A percentile compares a stretch with the other conserved stretches of the same genome.
These are phyloP conservation scores for Bombus pyrosoma DNA, from an alignment of 1,140 invertebrate species.

Conservation along the genomic window DNA sequence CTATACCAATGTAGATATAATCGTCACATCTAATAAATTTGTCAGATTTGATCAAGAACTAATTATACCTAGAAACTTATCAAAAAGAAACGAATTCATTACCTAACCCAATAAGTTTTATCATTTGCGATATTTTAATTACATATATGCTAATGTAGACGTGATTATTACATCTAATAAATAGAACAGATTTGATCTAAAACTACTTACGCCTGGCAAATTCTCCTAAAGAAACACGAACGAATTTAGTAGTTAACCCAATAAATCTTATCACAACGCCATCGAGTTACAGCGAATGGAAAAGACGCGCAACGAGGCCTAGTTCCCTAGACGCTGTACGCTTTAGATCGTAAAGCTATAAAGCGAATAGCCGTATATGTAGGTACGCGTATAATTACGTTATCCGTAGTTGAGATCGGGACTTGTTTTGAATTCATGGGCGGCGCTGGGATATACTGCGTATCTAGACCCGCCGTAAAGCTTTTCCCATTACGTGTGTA, in stretches of 20 bases:
- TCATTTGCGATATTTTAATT: no score
- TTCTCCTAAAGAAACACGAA: not conserved
- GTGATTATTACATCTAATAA: not conserved
- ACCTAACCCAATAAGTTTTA: no score
- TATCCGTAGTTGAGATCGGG: constrained; percentile 30
- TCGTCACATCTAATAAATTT: no score
- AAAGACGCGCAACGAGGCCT: not conserved
- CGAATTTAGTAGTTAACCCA: not conserved
- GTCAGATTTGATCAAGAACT: no score
- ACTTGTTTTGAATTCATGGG: constrained; percentile 67
- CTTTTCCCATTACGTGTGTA: constrained; percentile 64
- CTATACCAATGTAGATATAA: no score
- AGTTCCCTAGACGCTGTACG: not conserved
- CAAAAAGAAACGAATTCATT: no score
- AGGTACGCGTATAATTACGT: constrained; percentile 57
- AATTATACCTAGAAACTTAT: no score
- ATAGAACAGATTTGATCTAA: no score
- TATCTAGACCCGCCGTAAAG: constrained; percentile 52
- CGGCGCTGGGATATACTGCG: constrained; percentile 40
- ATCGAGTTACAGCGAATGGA: not conserved
- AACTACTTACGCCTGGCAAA: no score
- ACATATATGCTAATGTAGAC: not conserved
- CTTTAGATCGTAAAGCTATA: constrained; percentile 35
- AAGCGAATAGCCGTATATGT: constrained; percentile 33
- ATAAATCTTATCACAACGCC: constrained; percentile 2